These are phyloP conservation scores for Tadarida brasiliensis DNA, from an alignment of 2,797 vertebrate genomes.

Conservation along the genomic window DNA sequence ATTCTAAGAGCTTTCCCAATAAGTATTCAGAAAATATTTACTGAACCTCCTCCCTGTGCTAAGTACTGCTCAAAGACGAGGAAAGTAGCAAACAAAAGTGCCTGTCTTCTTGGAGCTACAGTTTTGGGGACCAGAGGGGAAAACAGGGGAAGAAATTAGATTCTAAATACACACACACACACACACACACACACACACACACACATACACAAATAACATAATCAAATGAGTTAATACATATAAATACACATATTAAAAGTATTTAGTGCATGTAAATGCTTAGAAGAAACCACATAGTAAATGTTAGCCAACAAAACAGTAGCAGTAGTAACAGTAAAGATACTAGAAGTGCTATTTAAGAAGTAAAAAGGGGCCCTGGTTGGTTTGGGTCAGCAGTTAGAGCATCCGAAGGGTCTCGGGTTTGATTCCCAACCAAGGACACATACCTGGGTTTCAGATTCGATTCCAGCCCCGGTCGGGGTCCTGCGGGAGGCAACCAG, in stretches of 20 bases:
- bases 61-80: slow-evolving; percentile 32
- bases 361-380: not conserved
- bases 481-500: too few species aligned
- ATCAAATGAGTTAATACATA: slow-evolving; percentile 11
- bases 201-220: not conserved
- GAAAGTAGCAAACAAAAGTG: slow-evolving; percentile 52
- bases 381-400: too few species aligned
- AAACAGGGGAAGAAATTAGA: not conserved
- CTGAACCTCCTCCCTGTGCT: not conserved
- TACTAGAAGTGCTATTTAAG: not conserved
- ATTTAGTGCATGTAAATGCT: slow-evolving; percentile 9
- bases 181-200: not conserved
- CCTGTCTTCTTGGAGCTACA: not conserved
- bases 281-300: slow-evolving; percentile 27
- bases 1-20: slow-evolving; percentile 33
- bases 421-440: too few species aligned
- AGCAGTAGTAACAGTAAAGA: not conserved
- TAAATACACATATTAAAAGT: not conserved
- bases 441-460: too few species aligned
- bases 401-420: too few species aligned
- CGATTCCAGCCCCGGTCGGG: too few species aligned
- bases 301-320: not conserved
- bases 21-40: slow-evolving; percentile 26
- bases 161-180: not conserved
- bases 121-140: not conserved